Evolutionary conservation across 2,888 invertebrate species (phyloP), one percentile per base, ranked within the genome.

Genomic region (Andrena camellia): DNA sequence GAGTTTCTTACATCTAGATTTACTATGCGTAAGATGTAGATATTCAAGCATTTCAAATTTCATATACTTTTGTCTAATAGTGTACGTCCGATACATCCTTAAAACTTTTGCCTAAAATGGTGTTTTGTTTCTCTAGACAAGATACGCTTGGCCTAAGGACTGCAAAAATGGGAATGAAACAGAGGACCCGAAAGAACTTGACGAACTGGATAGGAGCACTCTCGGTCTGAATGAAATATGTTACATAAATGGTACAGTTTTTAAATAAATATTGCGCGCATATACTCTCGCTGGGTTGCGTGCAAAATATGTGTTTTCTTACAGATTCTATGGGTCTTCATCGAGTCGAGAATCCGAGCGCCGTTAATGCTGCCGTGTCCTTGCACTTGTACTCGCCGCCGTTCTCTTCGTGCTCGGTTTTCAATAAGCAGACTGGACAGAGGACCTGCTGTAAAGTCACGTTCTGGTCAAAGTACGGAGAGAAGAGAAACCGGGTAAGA

Each of bases 351-450:
- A 99, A 99, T 94, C 96, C 97, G 0, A 98, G 98, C 10, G 97
- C 98, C 92, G 96, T 97, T 0, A 97, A 99, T 91, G 96, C 97
- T 0, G 97, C 99, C 0, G 97, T 99, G 0, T 98, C 98, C 6
- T 95, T 99, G 33, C 99, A 99, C 93, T 95, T 99, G 2, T 99
- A 99, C 94, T 97, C 97, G 88, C 99, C 99, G 0, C 99, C 99
- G 0, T 99, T 98, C 93, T 95, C 97, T 88, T 95, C 96, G 85
- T 99, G 99, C 94, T 96, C 96, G 42, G 97, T 98, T 42, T 99
- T 99, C 93, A 99, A 99, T 92, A 97, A 98, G 91, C 96, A 97
- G 87, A 98, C 98, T 0, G 98, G 99, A 17, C 97, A 97, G 87
- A 96, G 96, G 59, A 96, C 96, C 0, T 94, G 95, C 62, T 95